These are phyloP conservation scores for Casuarius casuarius DNA, from an alignment of 2,113 vertebrate species.

Conservation along the genomic window DNA sequence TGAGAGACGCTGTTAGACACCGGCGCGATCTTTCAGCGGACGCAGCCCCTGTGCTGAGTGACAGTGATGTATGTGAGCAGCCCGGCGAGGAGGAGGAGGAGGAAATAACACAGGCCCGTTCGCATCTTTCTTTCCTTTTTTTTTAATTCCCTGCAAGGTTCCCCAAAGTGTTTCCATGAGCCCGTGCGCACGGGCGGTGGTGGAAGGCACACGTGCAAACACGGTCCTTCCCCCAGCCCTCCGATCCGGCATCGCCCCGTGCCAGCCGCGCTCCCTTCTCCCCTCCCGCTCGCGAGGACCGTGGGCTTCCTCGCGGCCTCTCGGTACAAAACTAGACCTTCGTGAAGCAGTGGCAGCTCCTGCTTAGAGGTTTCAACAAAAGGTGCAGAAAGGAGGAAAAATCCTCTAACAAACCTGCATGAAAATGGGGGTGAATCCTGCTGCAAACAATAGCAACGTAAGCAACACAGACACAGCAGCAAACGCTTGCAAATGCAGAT, in stretches of 20 bases:
- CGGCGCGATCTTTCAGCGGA: not conserved
- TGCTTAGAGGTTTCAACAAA: not conserved
- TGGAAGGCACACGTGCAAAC: rapidly evolving
- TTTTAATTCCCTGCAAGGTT: not conserved
- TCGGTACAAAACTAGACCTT: not conserved
- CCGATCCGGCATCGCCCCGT: not conserved
- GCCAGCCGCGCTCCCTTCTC: rapidly evolving
- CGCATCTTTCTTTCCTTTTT: not conserved
- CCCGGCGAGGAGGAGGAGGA: not conserved
- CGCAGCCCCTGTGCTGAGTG: not conserved
- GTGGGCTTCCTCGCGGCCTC: rapidly evolving
- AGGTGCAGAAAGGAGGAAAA: not conserved
- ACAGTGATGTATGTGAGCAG: not conserved
- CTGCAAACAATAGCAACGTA: not conserved
- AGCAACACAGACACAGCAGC: not conserved
- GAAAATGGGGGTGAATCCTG: rapidly evolving
- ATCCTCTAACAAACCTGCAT: not conserved
- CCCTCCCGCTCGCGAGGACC: not conserved
- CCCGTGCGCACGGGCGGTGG: not conserved
- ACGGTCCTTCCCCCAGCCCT: not conserved
- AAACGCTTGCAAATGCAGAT: not conserved
- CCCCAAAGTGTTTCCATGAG: not conserved
- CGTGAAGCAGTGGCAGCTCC: not conserved
- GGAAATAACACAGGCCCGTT: not conserved
- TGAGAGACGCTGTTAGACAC: not conserved